These are phyloP conservation scores for Palythoa grandiflora DNA, from an alignment of 92 coral and sea anemone genomes.

Conservation along the genomic window DNA sequence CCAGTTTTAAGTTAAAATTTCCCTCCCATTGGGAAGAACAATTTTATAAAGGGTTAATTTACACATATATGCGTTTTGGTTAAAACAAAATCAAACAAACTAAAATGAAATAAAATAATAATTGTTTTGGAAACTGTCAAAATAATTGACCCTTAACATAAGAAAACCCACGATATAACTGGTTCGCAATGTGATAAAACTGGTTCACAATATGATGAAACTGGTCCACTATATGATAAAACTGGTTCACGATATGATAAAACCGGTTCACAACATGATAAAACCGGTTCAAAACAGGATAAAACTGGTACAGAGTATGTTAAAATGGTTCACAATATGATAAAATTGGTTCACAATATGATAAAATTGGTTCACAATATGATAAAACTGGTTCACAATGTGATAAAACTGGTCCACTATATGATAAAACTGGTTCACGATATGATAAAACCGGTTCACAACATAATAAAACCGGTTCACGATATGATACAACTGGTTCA, in stretches of 20 bases:
- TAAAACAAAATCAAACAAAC: background rate
- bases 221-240: too few relatives aligned
- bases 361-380: background rate
- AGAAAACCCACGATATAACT: background rate
- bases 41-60: background rate
- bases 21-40: background rate
- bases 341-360: background rate
- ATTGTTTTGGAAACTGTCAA: background rate
- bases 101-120: background rate
- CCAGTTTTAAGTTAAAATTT: conserved; percentile 18
- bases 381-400: background rate
- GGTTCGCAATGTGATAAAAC: background rate
- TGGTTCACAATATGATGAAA: background rate
- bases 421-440: background rate
- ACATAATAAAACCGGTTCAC: background rate
- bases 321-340: background rate
- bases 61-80: background rate
- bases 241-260: too few relatives aligned
- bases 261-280: too few relatives aligned
- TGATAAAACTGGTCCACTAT: background rate
- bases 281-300: too few relatives aligned
- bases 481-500: background rate
- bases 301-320: background rate
- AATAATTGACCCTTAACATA: background rate
- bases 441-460: background rate